These are phyloP conservation scores for Bombus superbus DNA, from an alignment of 1,140 invertebrate genomes.

Conservation along the genomic window DNA sequence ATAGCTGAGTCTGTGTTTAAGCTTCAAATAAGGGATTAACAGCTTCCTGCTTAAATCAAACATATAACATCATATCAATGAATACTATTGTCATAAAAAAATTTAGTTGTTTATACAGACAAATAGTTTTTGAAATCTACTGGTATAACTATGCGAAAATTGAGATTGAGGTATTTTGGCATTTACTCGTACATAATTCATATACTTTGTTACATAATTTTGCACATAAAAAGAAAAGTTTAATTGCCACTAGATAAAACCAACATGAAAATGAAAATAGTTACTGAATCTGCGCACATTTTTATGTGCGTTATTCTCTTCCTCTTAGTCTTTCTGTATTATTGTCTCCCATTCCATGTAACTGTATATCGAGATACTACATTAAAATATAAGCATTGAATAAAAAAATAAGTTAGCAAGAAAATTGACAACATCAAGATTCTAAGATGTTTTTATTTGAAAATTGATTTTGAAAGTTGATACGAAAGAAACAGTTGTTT, in stretches of 20 bases:
- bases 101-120: conserved; percentile 8
- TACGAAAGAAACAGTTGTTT: not conserved
- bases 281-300: not conserved
- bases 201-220: conserved; percentile 39
- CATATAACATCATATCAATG: not conserved
- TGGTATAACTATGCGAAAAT: conserved; percentile 11
- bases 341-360: conserved; percentile 28
- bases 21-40: conserved; percentile 12
- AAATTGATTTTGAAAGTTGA: not conserved
- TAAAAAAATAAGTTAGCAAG: conserved; percentile 27
- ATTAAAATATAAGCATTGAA: conserved; percentile 29
- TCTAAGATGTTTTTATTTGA: conserved; percentile 34
- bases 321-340: conserved; percentile 56
- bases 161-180: not conserved
- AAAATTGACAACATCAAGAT: conserved; percentile 38
- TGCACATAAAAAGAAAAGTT: conserved; percentile 22
- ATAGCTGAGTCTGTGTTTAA: conserved; percentile 28
- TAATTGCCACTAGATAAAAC: conserved; percentile 39
- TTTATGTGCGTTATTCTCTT: conserved; percentile 48
- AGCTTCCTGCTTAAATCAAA: conserved; percentile 6
- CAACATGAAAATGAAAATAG: conserved; percentile 3
- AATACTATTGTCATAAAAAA: not conserved
- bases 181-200: conserved; percentile 29
- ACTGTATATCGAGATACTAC: not conserved
- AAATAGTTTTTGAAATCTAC: conserved; percentile 27